Conservation (phyloP, 2,888 invertebrate genomes). For the Orthonychiurus folsomi region DNA sequence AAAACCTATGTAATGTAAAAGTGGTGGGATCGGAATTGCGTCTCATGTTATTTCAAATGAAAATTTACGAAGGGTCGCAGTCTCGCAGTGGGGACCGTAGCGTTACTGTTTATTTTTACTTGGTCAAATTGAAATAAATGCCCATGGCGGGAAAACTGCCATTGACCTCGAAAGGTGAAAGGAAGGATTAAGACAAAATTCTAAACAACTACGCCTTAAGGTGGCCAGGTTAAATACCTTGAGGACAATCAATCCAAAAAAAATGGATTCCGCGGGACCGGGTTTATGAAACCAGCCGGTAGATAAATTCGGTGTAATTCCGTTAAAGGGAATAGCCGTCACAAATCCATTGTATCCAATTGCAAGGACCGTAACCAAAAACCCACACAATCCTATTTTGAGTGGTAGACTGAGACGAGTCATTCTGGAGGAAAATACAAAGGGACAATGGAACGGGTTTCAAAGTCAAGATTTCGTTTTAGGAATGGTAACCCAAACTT, state of each 20-base stretch:
- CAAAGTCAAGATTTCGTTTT: too few relatives aligned
- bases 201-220: too few relatives aligned
- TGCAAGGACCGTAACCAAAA: background rate
- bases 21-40: too few relatives aligned
- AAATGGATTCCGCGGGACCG: conserved; percentile 30
- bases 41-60: too few relatives aligned
- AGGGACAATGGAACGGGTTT: too few relatives aligned
- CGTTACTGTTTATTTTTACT: too few relatives aligned
- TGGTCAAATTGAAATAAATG: too few relatives aligned
- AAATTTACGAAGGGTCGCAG: too few relatives aligned
- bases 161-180: background rate
- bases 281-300: conserved; percentile 37
- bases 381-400: background rate
- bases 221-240: too few relatives aligned
- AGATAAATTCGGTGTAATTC: conserved; percentile 33
- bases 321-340: conserved; percentile 28
- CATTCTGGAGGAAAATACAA: background rate
- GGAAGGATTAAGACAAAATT: background rate
- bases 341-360: conserved; percentile 6
- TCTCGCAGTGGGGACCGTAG: too few relatives aligned
- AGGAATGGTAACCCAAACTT: too few relatives aligned
- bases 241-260: conserved; percentile 32
- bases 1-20: conserved; percentile 23
- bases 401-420: background rate
- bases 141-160: too few relatives aligned